Evolutionary conservation across 2,113 vertebrate species (phyloP).

Genomic region (Labrus mixtus): DNA sequence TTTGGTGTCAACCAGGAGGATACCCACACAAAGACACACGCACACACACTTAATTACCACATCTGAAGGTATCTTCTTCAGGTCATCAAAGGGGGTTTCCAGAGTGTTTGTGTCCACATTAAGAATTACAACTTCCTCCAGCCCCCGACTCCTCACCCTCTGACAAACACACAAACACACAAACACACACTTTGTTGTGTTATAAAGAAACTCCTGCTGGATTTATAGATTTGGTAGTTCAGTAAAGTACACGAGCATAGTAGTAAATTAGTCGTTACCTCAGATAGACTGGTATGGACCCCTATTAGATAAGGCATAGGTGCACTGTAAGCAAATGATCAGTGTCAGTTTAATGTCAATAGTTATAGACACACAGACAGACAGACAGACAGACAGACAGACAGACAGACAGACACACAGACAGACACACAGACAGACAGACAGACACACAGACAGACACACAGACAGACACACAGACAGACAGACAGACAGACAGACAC

Average conservation of each 20-base stretch:
- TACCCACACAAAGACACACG: not conserved
- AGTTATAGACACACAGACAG: slow-evolving; percentile 1
- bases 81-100: slow-evolving; percentile 88
- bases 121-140: slow-evolving; percentile 93
- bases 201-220: not conserved
- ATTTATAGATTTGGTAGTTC: not conserved
- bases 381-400: not conserved
- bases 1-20: too few relatives aligned
- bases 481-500: too few relatives aligned
- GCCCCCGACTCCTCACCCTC: slow-evolving; percentile 83
- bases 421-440: slow-evolving; percentile 2
- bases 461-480: too few relatives aligned
- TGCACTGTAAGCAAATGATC: slow-evolving; percentile 80
- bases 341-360: not conserved
- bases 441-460: too few relatives aligned
- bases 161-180: slow-evolving; percentile 58
- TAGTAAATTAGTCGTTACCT: slow-evolving; percentile 76
- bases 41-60: slow-evolving; percentile 81
- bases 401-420: slow-evolving; percentile 10
- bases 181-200: not conserved
- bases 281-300: slow-evolving; percentile 88
- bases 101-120: slow-evolving; percentile 91
- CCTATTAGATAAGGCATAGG: slow-evolving; percentile 94
- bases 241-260: not conserved
- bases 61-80: slow-evolving; percentile 87